phyloP scores from a whole-genome alignment of 2,797 vertebrate species.

The Amphiprion clarkii region DNA sequence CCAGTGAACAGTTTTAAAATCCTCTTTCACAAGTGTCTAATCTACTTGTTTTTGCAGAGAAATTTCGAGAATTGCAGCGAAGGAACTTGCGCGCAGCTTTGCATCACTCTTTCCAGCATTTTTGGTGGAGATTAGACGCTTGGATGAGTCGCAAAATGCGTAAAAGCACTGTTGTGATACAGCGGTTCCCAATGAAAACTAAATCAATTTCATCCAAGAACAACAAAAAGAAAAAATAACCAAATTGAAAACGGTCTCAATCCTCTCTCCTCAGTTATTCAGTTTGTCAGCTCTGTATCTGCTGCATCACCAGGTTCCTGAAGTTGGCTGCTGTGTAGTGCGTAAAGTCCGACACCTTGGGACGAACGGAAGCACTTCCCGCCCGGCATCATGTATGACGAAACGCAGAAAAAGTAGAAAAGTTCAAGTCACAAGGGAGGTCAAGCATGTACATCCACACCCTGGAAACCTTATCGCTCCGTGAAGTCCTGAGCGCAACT shows the following conservation, averaged over 20 bases:
- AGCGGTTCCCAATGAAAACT: background rate
- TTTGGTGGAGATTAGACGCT: background rate
- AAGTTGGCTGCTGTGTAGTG: constrained; percentile 65
- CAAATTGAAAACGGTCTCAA: constrained; percentile 1
- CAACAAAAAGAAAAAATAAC: background rate
- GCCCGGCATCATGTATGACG: background rate
- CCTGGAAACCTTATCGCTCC: constrained; percentile 13
- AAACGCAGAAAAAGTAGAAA: constrained; percentile 5
- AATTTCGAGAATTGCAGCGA: constrained; percentile 18
- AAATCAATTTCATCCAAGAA: background rate
- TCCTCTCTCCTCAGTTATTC: constrained; percentile 24
- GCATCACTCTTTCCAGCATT: constrained; percentile 51
- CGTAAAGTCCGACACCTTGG: constrained; percentile 36
- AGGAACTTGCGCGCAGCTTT: constrained; percentile 56
- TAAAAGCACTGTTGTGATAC: background rate
- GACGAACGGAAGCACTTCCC: constrained; percentile 5
- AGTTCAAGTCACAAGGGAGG: constrained; percentile 41
- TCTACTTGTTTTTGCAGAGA: constrained; percentile 30
- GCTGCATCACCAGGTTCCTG: constrained; percentile 37
- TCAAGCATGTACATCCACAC: constrained; percentile 41
- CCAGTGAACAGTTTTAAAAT: background rate
- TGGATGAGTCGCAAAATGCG: background rate
- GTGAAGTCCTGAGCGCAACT: constrained; percentile 65
- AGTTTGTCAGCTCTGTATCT: constrained; percentile 38
- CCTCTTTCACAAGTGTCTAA: background rate